These are phyloP conservation scores for Aricia agestis DNA, from an alignment of 1,140 invertebrate genomes.

Conservation along the genomic window DNA sequence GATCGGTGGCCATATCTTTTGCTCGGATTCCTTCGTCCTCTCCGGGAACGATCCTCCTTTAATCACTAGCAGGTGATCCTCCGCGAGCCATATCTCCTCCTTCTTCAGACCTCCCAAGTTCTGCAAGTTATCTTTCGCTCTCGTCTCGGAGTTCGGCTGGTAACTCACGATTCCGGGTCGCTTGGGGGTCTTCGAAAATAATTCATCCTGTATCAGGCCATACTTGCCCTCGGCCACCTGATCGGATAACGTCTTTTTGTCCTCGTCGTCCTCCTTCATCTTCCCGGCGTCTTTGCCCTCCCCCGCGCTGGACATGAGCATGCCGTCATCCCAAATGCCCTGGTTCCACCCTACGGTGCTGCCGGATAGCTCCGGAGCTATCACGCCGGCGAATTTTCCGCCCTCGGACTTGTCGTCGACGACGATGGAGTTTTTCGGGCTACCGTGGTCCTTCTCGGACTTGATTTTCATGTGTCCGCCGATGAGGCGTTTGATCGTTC, in stretches of 20 bases:
- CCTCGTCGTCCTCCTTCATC: slow-evolving; percentile 80
- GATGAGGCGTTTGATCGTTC: slow-evolving; percentile 77
- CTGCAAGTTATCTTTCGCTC: slow-evolving; percentile 83
- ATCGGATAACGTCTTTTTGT: slow-evolving; percentile 88
- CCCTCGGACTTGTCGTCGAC: slow-evolving; percentile 53
- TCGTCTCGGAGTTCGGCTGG: slow-evolving; percentile 83
- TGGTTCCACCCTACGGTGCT: slow-evolving; percentile 74
- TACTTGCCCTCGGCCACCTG: slow-evolving; percentile 93
- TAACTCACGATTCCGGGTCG: slow-evolving; percentile 90
- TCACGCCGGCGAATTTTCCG: slow-evolving; percentile 67
- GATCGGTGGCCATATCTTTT: slow-evolving; percentile 84
- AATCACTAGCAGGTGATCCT: slow-evolving; percentile 90
- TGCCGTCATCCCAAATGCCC: slow-evolving; percentile 80
- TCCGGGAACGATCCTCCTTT: slow-evolving; percentile 84
- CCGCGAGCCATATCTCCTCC: slow-evolving; percentile 92
- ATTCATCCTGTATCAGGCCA: slow-evolving; percentile 90
- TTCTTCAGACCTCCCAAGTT: slow-evolving; percentile 88
- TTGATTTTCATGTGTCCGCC: slow-evolving; percentile 79
- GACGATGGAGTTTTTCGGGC: slow-evolving; percentile 63
- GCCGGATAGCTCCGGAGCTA: slow-evolving; percentile 66
- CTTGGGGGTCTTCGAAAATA: slow-evolving; percentile 81
- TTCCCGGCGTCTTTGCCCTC: slow-evolving; percentile 77
- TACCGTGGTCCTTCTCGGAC: slow-evolving; percentile 57
- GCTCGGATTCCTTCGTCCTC: slow-evolving; percentile 59
- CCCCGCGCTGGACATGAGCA: slow-evolving; percentile 81